Evolutionary conservation across 2,113 vertebrate species (phyloP), one percentile per base, ranked within the genome.

Genomic region (Tyto alba): DNA sequence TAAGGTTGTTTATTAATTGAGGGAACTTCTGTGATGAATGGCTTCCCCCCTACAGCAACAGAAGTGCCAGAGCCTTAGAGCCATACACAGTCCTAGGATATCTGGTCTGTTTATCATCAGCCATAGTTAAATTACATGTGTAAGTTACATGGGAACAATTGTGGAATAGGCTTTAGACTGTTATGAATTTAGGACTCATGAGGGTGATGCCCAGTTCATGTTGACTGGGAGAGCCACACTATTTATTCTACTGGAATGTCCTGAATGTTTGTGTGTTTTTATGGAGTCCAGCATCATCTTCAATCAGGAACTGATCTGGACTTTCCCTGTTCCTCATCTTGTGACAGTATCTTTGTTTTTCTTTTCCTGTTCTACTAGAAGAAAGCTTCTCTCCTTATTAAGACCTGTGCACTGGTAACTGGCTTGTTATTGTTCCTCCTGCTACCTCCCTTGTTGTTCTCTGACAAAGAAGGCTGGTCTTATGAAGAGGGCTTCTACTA

Each of bases 401-500:
- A 98, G 94, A 97, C 97, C n/a, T 77, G 98, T 50, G 98, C 98
- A 0, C 98, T 99, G 84, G 78, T 99, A 57, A 93, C 40, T 3
- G 99, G 99, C 50, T 89, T 96, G 9, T 91, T 97, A 27, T 83
- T 99, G 38, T 99, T 99, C 97, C 98, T 99, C 71, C 92, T 99
- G 59, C 77, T 99, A 60, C 99, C 99, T 32, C 98, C 99, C 29
- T 30, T 98, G 20, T 91, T 99, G 68, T 99, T 99, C 92, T 95
- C 97, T 59, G 53, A 69, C n/a, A 95, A 98, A 38, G 99, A 99
- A 95, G 98, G 98, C 62, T 99, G 99, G 99, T 98, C 96, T 77
- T 98, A 98, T 10, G 90, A 98, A 64, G 97, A 99, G 86, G 98
- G 98, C 30, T 98, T 99, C 96, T 99, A 99, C 97, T 99, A 98